Base-by-base conservation (phyloP, 2,113 vertebrate genomes). In the Anhinga rufa region DNA sequence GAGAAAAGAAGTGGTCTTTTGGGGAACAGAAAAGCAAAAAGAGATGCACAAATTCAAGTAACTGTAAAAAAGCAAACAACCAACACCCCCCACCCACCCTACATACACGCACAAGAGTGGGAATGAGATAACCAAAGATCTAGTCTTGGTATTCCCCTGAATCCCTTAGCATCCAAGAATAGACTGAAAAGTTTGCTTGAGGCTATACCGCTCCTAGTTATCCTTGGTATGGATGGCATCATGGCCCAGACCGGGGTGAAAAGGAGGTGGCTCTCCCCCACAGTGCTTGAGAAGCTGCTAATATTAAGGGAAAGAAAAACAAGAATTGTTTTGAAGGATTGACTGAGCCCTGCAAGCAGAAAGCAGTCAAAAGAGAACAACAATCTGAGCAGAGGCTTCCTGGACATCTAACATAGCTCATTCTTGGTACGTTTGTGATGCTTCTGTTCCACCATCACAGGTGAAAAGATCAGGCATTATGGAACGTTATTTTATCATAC, bases 171-270 rank as follows among this genome's bases (percentile, higher is more conserved):
- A 87, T 82, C 92, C 92, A 89, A 85, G 90, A 96, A 97, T 97
- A 95, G 97, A 66, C 54, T 4, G 34, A 85, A 70, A 94, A 86
- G 94, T 95, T 95, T 95, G 78, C 48, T 71, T 95, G 79, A 95
- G 95, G 97, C 92, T 95, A 95, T 20, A 82, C 78, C 95, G 91
- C 96, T 96, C 96, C 95, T 62, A 90, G 95, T 88, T 89, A 97
- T 91, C 70, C 55, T 17, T 60, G 95, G 96, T 90, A 96, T 95
- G 96, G 94, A 18, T 87, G 91, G 92, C 52, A 96, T 92, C 79
- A 76, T 24, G 60, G 57, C 82, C 86, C 85, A 58, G 77, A 57
- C 17, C 49, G 62, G 87, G 55, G 55, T 38, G 70, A 57, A 17
- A 38, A 60, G 65, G 77, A 81, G 83, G 81, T 3, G 9, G n/a